A percentile compares a stretch with the other conserved stretches of the same genome.
phyloP scores from a whole-genome alignment of 2,797 vertebrate genomes.

The Furcifer pardalis region DNA sequence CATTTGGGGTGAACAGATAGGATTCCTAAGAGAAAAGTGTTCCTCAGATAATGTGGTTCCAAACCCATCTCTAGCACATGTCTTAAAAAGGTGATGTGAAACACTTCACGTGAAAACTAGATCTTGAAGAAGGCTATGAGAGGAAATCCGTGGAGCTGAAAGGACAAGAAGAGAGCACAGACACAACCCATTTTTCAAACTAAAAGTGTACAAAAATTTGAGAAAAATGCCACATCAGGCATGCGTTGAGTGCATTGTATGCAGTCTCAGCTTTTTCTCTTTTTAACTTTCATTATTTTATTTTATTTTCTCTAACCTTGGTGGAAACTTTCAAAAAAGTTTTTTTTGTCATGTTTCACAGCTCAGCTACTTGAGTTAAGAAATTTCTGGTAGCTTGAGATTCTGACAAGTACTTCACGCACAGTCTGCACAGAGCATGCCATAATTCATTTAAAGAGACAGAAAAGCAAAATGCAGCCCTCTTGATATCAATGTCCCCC shows the following conservation, averaged over 20 bases:
- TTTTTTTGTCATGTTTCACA: slow-evolving; percentile 48
- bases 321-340: slow-evolving; percentile 42
- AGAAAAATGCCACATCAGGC: too few relatives aligned
- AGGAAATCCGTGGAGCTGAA: not conserved
- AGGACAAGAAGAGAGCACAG: not conserved
- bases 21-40: too few relatives aligned
- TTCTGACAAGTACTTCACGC: slow-evolving; percentile 42
- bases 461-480: slow-evolving; percentile 36
- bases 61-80: too few relatives aligned
- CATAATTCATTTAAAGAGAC: slow-evolving; percentile 27
- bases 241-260: too few relatives aligned
- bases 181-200: not conserved
- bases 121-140: not conserved
- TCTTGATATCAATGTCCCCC: not conserved
- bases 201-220: not conserved
- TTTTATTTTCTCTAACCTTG: not conserved
- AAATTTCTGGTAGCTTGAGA: slow-evolving; percentile 49
- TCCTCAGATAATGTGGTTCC: too few relatives aligned
- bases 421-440: not conserved
- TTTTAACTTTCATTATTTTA: too few relatives aligned
- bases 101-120: too few relatives aligned
- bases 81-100: not conserved
- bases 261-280: not conserved
- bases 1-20: too few relatives aligned
- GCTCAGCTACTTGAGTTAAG: slow-evolving; percentile 53